These are phyloP conservation scores for Andrena flavipes DNA, from an alignment of 2,888 invertebrate genomes.

Conservation along the genomic window DNA sequence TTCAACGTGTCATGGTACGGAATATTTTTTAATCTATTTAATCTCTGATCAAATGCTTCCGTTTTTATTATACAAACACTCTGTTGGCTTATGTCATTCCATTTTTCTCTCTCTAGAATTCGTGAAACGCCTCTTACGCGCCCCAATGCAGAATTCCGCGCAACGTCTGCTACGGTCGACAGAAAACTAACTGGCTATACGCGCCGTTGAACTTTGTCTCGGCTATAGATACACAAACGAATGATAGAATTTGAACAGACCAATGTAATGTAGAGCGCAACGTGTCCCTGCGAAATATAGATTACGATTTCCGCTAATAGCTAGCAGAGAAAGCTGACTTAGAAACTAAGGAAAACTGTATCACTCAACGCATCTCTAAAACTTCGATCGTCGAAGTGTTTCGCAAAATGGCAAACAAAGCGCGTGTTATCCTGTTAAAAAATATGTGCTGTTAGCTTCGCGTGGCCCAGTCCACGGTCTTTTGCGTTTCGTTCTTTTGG, in stretches of 20 bases:
- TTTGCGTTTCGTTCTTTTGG: slow-evolving; percentile 3
- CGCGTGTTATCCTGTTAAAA: slow-evolving; percentile 25
- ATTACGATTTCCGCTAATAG: slow-evolving; percentile 34
- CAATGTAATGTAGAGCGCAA: slow-evolving; percentile 20
- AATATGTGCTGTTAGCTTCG: slow-evolving; percentile 28
- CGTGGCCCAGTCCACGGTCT: slow-evolving; percentile 38
- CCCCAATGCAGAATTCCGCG: slow-evolving; percentile 3
- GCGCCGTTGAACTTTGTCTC: background rate
- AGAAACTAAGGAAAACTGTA: slow-evolving; percentile 28
- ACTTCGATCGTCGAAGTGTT: slow-evolving; percentile 11
- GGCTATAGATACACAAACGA: no score
- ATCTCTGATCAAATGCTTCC: slow-evolving; percentile 54
- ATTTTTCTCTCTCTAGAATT: background rate
- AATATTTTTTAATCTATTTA: slow-evolving; percentile 61
- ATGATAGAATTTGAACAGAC: background rate
- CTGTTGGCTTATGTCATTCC: slow-evolving; percentile 3
- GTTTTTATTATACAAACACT: slow-evolving; percentile 43
- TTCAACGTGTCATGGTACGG: slow-evolving; percentile 68
- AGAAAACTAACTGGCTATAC: background rate
- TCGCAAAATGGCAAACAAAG: slow-evolving; percentile 50
- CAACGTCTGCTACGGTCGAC: background rate
- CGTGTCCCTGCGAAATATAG: slow-evolving; percentile 39
- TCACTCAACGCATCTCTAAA: slow-evolving; percentile 14
- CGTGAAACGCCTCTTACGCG: background rate
- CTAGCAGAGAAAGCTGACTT: slow-evolving; percentile 47